These are phyloP conservation scores for Motacilla alba DNA, from an alignment of 2,113 vertebrate species.

Conservation along the genomic window DNA sequence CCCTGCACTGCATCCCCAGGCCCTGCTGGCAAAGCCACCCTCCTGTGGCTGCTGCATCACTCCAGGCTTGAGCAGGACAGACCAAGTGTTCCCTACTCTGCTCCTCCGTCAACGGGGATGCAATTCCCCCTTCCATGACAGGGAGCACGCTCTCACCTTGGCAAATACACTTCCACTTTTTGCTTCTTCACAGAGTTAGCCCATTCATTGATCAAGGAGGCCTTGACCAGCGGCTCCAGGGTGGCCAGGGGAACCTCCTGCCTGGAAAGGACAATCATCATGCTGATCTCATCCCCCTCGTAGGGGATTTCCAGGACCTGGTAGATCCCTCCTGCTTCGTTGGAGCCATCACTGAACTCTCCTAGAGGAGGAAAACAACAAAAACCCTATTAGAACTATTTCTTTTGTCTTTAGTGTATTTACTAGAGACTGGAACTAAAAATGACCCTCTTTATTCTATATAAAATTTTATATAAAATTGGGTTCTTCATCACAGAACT, in stretches of 20 bases:
- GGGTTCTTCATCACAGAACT: neutral
- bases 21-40: neutral
- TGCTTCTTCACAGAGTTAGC: conserved; percentile 94
- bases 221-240: conserved; percentile 90
- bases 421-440: neutral
- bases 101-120: neutral
- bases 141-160: conserved; percentile 76
- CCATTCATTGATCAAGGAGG: conserved; percentile 92
- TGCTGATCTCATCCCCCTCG: conserved; percentile 90
- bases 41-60: neutral
- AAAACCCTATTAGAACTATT: neutral
- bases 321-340: conserved; percentile 95
- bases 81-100: neutral
- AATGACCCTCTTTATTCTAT: neutral
- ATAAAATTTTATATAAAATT: neutral
- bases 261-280: conserved; percentile 92
- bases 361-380: conserved; percentile 70
- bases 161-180: conserved; percentile 96
- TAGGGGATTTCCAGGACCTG: conserved; percentile 98
- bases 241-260: conserved; percentile 93
- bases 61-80: neutral
- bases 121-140: neutral
- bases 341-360: conserved; percentile 97
- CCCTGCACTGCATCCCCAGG: neutral
- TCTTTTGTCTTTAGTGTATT: neutral